Evolutionary conservation across 2,797 vertebrate species (phyloP).

Genomic region (Furcifer pardalis): DNA sequence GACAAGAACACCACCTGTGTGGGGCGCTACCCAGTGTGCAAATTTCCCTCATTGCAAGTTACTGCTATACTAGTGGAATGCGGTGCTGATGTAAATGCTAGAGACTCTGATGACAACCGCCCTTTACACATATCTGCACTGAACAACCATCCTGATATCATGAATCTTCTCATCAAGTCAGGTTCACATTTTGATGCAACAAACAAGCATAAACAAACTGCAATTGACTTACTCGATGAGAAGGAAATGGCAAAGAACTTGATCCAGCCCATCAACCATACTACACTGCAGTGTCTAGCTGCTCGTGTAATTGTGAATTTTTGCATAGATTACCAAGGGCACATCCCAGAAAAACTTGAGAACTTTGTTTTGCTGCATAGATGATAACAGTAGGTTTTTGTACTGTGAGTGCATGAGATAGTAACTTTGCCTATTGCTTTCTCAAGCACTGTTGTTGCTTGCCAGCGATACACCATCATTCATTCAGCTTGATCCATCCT

Average conservation of each 20-base stretch:
- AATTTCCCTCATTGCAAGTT: conserved; percentile 96
- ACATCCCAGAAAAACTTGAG: conserved; percentile 96
- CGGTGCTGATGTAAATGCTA: conserved; percentile 91
- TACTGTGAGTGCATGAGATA: conserved; percentile 67
- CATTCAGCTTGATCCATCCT: conserved; percentile 71
- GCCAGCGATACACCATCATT: conserved; percentile 77
- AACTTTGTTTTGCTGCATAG: conserved; percentile 96
- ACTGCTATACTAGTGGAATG: conserved; percentile 95
- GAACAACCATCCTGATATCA: conserved; percentile 97
- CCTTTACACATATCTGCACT: conserved; percentile 95
- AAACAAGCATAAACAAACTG: conserved; percentile 91
- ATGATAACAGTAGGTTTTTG: conserved; percentile 78
- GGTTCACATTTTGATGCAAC: conserved; percentile 98
- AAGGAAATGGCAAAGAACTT: conserved; percentile 96
- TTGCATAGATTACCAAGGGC: conserved; percentile 86
- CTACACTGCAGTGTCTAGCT: conserved; percentile 96
- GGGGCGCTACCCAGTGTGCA: conserved; percentile 97
- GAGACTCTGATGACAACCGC: conserved; percentile 95
- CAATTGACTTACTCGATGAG: conserved; percentile 95
- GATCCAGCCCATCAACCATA: conserved; percentile 98
- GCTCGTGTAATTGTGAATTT: conserved; percentile 93
- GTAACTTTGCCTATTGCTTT: conserved; percentile 65
- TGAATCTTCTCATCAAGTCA: conserved; percentile 95
- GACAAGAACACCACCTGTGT: conserved; percentile 97
- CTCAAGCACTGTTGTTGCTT: conserved; percentile 75